Conservation (phyloP, 1,140 invertebrate species). For the Aphelinus atriplicis region DNA sequence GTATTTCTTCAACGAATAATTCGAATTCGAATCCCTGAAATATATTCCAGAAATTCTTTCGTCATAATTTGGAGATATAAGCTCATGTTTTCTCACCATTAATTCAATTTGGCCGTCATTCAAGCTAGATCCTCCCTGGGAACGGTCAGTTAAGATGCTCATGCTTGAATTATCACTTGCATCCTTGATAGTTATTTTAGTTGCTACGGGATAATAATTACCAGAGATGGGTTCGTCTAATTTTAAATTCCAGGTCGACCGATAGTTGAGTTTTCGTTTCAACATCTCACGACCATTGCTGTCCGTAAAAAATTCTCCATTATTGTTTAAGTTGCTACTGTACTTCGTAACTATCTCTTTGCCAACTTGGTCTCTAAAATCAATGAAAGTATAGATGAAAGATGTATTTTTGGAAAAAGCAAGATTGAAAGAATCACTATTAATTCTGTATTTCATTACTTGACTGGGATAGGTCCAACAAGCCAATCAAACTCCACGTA, state of each 20-base stretch:
- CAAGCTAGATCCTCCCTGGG: constrained; percentile 86
- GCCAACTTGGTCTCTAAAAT: constrained; percentile 73
- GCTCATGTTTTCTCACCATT: constrained; percentile 64
- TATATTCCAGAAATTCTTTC: not conserved
- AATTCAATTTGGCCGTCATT: constrained; percentile 80
- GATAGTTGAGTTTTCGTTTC: constrained; percentile 75
- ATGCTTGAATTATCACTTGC: constrained; percentile 65
- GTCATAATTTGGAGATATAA: constrained; percentile 53
- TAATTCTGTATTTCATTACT: constrained; percentile 63
- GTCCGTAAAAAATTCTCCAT: constrained; percentile 88
- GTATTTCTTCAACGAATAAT: no score
- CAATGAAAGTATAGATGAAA: constrained; percentile 14
- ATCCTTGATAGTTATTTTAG: constrained; percentile 78
- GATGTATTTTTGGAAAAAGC: constrained; percentile 37
- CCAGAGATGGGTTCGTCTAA: constrained; percentile 79
- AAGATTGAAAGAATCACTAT: not conserved
- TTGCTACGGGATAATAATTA: constrained; percentile 95
- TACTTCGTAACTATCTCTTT: constrained; percentile 86
- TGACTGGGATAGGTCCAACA: constrained; percentile 89
- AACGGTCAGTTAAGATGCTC: constrained; percentile 84
- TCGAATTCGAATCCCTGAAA: no score
- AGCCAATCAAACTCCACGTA: constrained; percentile 91
- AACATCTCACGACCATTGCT: constrained; percentile 92
- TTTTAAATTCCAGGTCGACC: constrained; percentile 78
- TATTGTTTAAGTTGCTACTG: constrained; percentile 71